phyloP scores from a whole-genome alignment of 2,888 invertebrate species.

The Ichneumoninae sp. region DNA sequence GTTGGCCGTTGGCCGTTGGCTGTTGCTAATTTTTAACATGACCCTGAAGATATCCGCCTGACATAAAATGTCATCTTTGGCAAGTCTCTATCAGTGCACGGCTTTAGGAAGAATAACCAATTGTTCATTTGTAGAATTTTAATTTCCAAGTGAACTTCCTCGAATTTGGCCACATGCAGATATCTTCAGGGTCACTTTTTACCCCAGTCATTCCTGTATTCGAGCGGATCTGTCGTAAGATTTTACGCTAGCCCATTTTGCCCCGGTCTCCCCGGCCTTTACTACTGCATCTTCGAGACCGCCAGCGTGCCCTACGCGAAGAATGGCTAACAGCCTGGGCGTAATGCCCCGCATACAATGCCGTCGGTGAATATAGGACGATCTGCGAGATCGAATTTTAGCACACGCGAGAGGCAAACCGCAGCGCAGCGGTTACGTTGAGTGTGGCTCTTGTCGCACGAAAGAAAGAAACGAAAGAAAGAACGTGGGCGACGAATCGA shows the following conservation, averaged over 20 bases:
- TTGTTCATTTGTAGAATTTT: too few relatives aligned
- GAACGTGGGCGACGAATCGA: conserved; percentile 10
- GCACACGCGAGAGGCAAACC: conserved; percentile 13
- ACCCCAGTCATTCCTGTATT: too few relatives aligned
- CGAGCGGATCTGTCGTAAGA: background rate
- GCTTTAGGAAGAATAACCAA: too few relatives aligned
- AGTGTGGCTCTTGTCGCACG: conserved; percentile 26
- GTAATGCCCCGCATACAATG: background rate
- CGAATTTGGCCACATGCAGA: too few relatives aligned
- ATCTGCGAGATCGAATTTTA: conserved; percentile 23
- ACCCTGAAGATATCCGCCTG: too few relatives aligned
- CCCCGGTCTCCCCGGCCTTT: background rate
- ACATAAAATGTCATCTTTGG: too few relatives aligned
- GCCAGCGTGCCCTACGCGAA: background rate
- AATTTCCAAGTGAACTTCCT: too few relatives aligned
- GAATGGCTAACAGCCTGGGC: background rate
- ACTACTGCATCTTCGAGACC: background rate
- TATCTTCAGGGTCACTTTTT: too few relatives aligned
- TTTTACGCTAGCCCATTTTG: background rate
- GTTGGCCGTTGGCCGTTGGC: too few relatives aligned
- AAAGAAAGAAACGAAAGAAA: conserved; percentile 9
- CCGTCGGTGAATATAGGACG: background rate
- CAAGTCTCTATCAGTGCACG: too few relatives aligned
- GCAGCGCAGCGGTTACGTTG: background rate
- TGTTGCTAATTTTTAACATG: too few relatives aligned